Evolutionary conservation across 2,888 invertebrate genomes (phyloP).

Genomic region (Meloe dianella): DNA sequence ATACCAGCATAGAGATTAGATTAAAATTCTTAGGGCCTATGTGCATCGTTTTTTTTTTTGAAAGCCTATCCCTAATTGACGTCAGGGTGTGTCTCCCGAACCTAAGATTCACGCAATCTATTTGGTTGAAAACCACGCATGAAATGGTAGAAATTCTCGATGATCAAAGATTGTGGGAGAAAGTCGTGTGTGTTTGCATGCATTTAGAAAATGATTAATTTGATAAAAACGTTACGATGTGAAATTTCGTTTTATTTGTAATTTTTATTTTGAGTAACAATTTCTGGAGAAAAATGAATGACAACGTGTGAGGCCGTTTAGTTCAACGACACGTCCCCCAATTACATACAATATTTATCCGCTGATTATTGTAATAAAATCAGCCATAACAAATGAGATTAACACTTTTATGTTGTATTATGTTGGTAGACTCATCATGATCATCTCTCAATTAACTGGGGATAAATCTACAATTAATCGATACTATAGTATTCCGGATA

Average conservation of each 20-base stretch:
- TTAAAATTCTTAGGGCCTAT: too few relatives aligned
- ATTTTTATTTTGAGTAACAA: neutral
- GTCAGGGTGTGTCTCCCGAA: too few relatives aligned
- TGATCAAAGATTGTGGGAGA: neutral
- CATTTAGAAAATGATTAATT: neutral
- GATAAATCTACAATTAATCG: neutral
- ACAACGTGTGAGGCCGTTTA: slow-evolving; percentile 5
- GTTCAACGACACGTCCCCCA: slow-evolving; percentile 2
- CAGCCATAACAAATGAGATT: neutral
- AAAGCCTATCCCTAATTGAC: too few relatives aligned
- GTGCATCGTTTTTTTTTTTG: neutral
- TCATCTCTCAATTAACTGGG: neutral
- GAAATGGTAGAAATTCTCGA: neutral
- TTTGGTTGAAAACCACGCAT: neutral
- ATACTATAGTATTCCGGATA: neutral
- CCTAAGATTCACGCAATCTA: neutral
- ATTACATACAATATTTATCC: neutral
- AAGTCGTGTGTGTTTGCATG: neutral
- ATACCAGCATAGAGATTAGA: too few relatives aligned
- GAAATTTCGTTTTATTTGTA: neutral
- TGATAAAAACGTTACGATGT: neutral
- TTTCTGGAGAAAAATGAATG: neutral
- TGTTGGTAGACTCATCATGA: too few relatives aligned
- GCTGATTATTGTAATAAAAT: neutral
- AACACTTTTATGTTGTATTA: neutral